Evolutionary conservation across 2,888 invertebrate species (phyloP).

Genomic region (Monopis laevigella): DNA sequence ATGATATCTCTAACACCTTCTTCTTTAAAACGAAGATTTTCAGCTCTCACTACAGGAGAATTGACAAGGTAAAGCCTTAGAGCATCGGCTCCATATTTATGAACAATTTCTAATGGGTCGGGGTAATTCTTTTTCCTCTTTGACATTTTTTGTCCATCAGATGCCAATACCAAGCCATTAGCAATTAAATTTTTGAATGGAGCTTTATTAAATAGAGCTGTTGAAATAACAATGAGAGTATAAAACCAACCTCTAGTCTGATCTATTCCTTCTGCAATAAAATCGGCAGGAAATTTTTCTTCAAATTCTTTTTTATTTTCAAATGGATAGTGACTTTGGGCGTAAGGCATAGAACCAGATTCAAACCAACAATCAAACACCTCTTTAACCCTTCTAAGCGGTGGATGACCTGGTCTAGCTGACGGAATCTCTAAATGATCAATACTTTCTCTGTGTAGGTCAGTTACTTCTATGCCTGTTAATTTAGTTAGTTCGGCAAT

Average conservation of each 20-base stretch:
- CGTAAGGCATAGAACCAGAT: conserved; percentile 99
- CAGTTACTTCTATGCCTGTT: conserved; percentile 83
- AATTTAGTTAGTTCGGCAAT: conserved; percentile 88
- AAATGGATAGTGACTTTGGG: conserved; percentile 96
- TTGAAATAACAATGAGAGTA: conserved; percentile 95
- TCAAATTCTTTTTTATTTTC: conserved; percentile 90
- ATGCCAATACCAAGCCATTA: conserved; percentile 94
- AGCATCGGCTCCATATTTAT: conserved; percentile 97
- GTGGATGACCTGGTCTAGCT: conserved; percentile 80
- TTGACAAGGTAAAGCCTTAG: conserved; percentile 95
- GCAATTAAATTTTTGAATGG: conserved; percentile 98
- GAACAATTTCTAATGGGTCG: conserved; percentile 90
- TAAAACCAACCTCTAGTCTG: conserved; percentile 99
- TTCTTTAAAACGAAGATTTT: conserved; percentile 95
- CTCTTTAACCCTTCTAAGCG: conserved; percentile 85
- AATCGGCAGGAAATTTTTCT: conserved; percentile 95
- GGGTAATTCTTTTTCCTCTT: conserved; percentile 99
- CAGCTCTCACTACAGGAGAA: conserved; percentile 97
- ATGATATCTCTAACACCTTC: conserved; percentile 96
- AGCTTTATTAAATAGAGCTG: conserved; percentile 93
- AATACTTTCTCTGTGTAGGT: conserved; percentile 94
- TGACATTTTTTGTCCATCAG: conserved; percentile 99
- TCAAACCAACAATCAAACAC: conserved; percentile 99
- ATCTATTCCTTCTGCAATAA: conserved; percentile 99
- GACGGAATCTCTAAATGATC: conserved; percentile 96